phyloP scores from a whole-genome alignment of 1,140 invertebrate species.

The Orius laevigatus region DNA sequence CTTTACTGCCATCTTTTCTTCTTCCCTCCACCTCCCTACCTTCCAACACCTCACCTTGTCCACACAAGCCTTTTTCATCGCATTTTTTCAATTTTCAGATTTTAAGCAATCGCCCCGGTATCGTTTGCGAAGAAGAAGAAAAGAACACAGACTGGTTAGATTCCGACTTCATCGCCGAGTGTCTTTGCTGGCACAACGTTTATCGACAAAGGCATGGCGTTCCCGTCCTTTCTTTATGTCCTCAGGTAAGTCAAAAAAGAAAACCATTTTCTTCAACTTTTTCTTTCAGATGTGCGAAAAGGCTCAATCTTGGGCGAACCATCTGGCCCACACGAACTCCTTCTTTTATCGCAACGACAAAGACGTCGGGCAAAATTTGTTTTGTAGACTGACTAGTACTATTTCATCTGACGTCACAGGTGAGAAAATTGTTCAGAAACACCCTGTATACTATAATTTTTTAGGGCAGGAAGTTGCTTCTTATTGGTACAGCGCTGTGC shows the following conservation, averaged over 20 bases:
- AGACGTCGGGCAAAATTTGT: constrained; percentile 59
- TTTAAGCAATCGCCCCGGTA: constrained; percentile 36
- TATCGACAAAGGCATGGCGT: constrained; percentile 56
- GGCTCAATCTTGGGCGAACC: constrained; percentile 73
- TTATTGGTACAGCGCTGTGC: constrained; percentile 73
- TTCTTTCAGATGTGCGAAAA: constrained; percentile 48
- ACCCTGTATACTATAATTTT: no score
- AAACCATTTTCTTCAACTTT: neutral
- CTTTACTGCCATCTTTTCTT: no score
- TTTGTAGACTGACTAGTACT: constrained; percentile 47
- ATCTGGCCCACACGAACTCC: constrained; percentile 57
- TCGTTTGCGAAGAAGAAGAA: constrained; percentile 48
- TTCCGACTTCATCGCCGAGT: constrained; percentile 63
- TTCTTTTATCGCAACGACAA: constrained; percentile 58
- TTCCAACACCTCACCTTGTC: no score
- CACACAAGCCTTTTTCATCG: no score
- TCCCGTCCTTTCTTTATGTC: constrained; percentile 49
- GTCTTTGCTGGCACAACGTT: constrained; percentile 63
- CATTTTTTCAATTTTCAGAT: constrained; percentile 18
- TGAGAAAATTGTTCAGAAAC: no score
- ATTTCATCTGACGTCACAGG: constrained; percentile 46
- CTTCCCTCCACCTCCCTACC: no score
- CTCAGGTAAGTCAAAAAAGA: constrained; percentile 36
- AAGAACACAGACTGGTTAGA: constrained; percentile 55
- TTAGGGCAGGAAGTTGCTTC: constrained; percentile 63